phyloP scores from a whole-genome alignment of 2,888 invertebrate species.

The Spatulosminthurus flaviceps region DNA sequence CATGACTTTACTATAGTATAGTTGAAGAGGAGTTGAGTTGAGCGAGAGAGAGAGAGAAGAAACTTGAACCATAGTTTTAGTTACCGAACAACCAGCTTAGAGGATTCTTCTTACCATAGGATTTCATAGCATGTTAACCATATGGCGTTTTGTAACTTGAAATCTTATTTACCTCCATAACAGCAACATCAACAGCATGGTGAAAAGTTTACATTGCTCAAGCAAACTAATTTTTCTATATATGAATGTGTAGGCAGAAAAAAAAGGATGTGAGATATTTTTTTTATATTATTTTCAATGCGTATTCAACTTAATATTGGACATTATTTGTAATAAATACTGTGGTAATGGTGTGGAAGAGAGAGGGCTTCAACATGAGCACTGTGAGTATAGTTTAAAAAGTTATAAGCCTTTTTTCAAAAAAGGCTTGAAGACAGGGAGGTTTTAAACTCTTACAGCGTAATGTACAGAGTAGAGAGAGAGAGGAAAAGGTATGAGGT shows the following conservation, averaged over 20 bases:
- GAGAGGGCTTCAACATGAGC: neutral
- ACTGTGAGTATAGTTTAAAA: neutral
- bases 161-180: conserved; percentile 11
- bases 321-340: conserved; percentile 13
- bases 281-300: neutral
- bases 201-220: neutral
- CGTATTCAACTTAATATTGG: neutral
- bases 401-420: neutral
- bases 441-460: conserved; percentile 31
- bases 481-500: conserved; percentile 42
- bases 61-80: conserved; percentile 32
- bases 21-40: too few species aligned
- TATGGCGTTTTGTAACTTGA: conserved; percentile 39
- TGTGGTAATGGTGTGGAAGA: neutral
- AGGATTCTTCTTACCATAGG: conserved; percentile 1
- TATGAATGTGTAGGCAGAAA: neutral
- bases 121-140: conserved; percentile 41
- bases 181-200: neutral
- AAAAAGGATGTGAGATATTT: neutral
- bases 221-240: neutral
- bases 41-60: conserved; percentile 16
- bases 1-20: conserved; percentile 13
- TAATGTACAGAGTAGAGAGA: conserved; percentile 35
- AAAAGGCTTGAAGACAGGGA: conserved; percentile 24
- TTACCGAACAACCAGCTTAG: conserved; percentile 27